Base-by-base conservation (phyloP, 2,888 invertebrate genomes). In the Melieria picta region DNA sequence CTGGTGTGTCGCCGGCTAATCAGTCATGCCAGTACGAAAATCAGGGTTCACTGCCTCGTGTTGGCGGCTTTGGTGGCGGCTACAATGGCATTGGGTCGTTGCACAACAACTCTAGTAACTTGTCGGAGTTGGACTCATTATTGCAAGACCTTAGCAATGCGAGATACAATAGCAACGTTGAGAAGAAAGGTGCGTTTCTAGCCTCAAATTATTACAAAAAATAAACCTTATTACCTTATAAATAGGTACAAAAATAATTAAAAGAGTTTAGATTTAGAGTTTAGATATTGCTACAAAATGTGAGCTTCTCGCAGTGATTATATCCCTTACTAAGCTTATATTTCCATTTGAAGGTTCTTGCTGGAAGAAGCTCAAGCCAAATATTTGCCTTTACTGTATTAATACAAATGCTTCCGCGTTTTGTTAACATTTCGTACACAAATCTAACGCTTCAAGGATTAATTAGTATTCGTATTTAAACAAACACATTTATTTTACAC, bases 121-220 rank as follows among this genome's bases (percentile, higher is more conserved):
- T 97, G 61, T 94, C 95, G 0, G 98, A 98, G 86, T 87, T 98
- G 84, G 98, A 98, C 86, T 94, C 93, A 13, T 89, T 98, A 67
- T 89, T 98, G 71, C 94, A 96, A 83, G 98, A 98, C 86, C 89
- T 98, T 79, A 97, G 96, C 88, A 93, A 92, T 84, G 93, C 93
- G 0, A 89, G 90, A 73, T 92, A 92, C 82, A 82, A 85, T 73
- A 88, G 88, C 75, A 83, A 81, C 71, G 77, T 80, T 42, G 88
- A 88, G n/a, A 85, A 84, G 74, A 88, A 88, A 84, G 89, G 90
- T 89, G 72, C n/a, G 72, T 72, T 13, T 6, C 10, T 7, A 56
- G 7, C 9, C 43, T 30, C 42, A 61, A 13, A 30, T 30, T 30
- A 30, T 30, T 30, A 2, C 30, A 30, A 30, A 30, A 30, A 30